A percentile compares a stretch with the other conserved stretches of the same genome.
Evolutionary conservation across 2,888 invertebrate species (phyloP).

Genomic region (Pseudoips prasinana): DNA sequence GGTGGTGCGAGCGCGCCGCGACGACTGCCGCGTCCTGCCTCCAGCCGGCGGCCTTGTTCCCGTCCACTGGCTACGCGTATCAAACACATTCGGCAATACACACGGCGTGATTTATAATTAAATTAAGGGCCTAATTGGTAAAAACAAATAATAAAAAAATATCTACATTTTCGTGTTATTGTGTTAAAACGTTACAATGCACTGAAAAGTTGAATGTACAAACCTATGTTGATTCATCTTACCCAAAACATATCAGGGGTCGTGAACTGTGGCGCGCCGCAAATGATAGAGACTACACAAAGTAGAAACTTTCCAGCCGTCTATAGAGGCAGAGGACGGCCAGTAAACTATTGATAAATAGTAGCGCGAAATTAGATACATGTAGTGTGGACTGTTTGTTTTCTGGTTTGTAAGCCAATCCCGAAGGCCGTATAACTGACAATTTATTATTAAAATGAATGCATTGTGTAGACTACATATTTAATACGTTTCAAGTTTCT

Average conservation of each 20-base stretch:
- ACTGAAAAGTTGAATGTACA: too few species aligned
- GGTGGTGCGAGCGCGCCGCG: constrained; percentile 50
- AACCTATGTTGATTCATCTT: too few species aligned
- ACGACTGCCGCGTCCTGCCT: constrained; percentile 52
- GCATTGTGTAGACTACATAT: too few species aligned
- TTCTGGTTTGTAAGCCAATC: constrained; percentile 11
- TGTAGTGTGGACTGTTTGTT: constrained; percentile 8
- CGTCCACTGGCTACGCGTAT: constrained; percentile 51
- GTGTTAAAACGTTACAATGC: constrained; percentile 5
- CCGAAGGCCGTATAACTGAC: constrained; percentile 11
- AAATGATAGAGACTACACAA: background rate
- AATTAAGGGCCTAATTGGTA: constrained; percentile 30
- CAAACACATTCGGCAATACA: constrained; percentile 51
- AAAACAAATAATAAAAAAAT: background rate
- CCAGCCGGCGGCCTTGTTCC: constrained; percentile 54
- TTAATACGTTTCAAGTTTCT: too few species aligned
- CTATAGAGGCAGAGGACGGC: constrained; percentile 10
- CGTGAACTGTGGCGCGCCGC: constrained; percentile 15
- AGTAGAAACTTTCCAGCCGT: constrained; percentile 6
- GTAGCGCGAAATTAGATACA: constrained; percentile 8
- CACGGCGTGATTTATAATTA: constrained; percentile 28
- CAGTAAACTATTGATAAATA: constrained; percentile 12
- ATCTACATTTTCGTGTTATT: background rate
- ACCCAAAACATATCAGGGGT: constrained; percentile 23
- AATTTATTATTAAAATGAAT: background rate